Conservation (phyloP, 1,140 invertebrate genomes). For the Gonatopus flavifemur region DNA sequence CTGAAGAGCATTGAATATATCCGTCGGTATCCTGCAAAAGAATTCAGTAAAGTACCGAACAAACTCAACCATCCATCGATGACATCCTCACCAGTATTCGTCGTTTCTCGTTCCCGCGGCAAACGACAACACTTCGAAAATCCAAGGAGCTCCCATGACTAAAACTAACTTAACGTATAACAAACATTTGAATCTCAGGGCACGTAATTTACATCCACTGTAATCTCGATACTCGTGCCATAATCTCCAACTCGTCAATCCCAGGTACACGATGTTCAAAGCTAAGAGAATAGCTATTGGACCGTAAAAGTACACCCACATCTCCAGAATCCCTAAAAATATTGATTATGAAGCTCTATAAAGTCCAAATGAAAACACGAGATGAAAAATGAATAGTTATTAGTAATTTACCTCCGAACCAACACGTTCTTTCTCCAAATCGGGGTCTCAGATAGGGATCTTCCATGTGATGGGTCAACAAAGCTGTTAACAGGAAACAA, state of each 20-base stretch:
- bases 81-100: conserved; percentile 39
- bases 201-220: conserved; percentile 58
- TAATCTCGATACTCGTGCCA: conserved; percentile 59
- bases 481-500: conserved; percentile 55
- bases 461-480: conserved; percentile 58
- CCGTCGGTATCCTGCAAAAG: conserved; percentile 64
- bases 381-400: neutral
- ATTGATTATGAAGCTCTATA: no score
- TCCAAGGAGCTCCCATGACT: conserved; percentile 74
- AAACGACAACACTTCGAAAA: conserved; percentile 66
- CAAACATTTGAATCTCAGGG: conserved; percentile 63
- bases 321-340: conserved; percentile 57
- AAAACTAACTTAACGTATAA: conserved; percentile 70
- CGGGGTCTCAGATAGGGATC: conserved; percentile 61
- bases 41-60: neutral
- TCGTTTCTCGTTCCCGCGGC: conserved; percentile 13
- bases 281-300: conserved; percentile 62
- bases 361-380: no score
- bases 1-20: conserved; percentile 67
- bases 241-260: conserved; percentile 59
- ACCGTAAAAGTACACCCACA: conserved; percentile 68
- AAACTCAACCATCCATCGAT: neutral
- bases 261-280: conserved; percentile 63
- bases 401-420: conserved; percentile 62
- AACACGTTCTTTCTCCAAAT: conserved; percentile 62